Conservation (phyloP, 2,888 invertebrate species). For the Dryobota labecula region DNA sequence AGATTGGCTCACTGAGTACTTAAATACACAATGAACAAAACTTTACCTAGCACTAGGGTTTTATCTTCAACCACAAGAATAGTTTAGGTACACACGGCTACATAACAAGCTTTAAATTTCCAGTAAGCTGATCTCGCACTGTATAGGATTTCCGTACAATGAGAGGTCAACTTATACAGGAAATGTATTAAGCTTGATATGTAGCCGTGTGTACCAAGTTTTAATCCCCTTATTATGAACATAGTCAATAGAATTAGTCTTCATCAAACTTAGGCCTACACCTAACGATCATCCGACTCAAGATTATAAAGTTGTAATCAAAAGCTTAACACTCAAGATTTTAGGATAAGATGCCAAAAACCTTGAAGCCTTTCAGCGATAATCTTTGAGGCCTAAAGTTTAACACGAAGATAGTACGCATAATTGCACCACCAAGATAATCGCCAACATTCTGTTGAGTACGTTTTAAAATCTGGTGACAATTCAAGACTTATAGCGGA, state of each 20-base stretch:
- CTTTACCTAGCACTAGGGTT: neutral
- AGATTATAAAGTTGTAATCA: slow-evolving; percentile 24
- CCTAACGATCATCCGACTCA: neutral
- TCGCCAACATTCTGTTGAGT: no score
- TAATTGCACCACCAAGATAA: neutral
- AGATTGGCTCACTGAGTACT: neutral
- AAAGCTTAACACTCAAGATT: slow-evolving; percentile 10
- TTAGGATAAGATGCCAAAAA: slow-evolving; percentile 20
- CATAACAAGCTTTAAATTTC: no score
- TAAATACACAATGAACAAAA: neutral
- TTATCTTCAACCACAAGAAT: neutral
- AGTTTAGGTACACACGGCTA: no score
- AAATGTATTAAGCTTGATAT: no score
- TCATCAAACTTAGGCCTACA: neutral
- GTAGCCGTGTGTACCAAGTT: no score
- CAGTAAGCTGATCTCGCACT: no score
- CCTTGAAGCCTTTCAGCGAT: neutral
- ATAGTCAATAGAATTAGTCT: slow-evolving; percentile 1
- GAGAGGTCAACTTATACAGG: no score
- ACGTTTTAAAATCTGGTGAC: neutral
- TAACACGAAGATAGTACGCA: slow-evolving; percentile 9
- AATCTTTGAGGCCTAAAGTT: slow-evolving; percentile 22
- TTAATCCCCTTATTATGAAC: slow-evolving; percentile 9
- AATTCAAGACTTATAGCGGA: neutral
- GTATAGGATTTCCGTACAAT: no score